A percentile compares a stretch with the other conserved stretches of the same genome.
These are phyloP conservation scores for Elegia similella DNA, from an alignment of 2,888 invertebrate genomes.

Conservation along the genomic window DNA sequence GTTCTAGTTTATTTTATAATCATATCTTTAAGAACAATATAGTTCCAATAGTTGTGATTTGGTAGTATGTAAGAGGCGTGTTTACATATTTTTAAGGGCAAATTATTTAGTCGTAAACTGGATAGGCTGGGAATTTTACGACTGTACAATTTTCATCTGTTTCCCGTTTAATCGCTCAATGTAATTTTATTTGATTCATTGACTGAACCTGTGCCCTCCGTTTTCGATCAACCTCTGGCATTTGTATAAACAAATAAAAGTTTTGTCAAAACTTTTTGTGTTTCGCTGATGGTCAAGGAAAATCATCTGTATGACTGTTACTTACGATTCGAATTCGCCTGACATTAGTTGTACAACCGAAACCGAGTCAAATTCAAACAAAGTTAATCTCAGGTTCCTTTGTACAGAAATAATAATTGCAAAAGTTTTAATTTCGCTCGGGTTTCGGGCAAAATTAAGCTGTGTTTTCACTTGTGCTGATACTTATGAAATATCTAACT, in stretches of 20 bases:
- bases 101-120: no score
- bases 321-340: background rate
- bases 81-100: no score
- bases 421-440: slow-evolving; percentile 38
- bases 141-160: no score
- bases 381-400: slow-evolving; percentile 35
- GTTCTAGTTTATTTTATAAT: no score
- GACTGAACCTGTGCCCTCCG: background rate
- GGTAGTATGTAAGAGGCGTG: no score
- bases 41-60: no score
- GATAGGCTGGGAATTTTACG: no score
- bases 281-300: background rate
- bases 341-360: background rate
- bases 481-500: no score
- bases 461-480: background rate
- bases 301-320: background rate
- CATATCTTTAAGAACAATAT: no score
- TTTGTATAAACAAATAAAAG: background rate
- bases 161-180: no score
- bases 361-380: slow-evolving; percentile 19
- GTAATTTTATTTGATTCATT: no score
- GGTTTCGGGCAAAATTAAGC: slow-evolving; percentile 24
- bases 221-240: background rate
- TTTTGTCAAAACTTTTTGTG: background rate
- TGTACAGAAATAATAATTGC: slow-evolving; percentile 38